These are phyloP conservation scores for Hymenopus coronatus DNA, from an alignment of 2,888 invertebrate species.

Conservation along the genomic window DNA sequence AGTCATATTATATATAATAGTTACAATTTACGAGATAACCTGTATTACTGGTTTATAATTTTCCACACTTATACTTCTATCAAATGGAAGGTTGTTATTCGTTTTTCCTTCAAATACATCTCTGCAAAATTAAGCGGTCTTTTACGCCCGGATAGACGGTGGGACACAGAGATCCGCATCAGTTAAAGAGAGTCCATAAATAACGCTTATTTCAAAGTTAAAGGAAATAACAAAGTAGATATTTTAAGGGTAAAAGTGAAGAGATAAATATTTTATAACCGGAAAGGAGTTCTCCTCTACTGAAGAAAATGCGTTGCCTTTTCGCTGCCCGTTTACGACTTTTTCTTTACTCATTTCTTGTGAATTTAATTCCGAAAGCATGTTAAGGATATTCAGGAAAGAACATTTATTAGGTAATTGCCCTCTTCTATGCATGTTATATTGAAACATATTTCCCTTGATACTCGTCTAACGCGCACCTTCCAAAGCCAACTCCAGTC, in stretches of 20 bases:
- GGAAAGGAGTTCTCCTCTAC: neutral
- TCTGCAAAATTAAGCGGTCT: too few species aligned
- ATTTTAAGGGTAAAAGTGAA: neutral
- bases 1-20: too few species aligned
- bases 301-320: neutral
- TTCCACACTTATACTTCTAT: too few species aligned
- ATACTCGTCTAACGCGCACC: neutral
- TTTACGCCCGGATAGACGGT: too few species aligned
- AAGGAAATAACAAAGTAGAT: too few species aligned
- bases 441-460: neutral
- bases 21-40: too few species aligned
- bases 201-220: too few species aligned
- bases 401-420: neutral
- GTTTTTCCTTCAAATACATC: too few species aligned
- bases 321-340: neutral
- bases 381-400: neutral
- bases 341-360: neutral
- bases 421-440: neutral
- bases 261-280: neutral
- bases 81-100: too few species aligned
- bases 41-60: too few species aligned
- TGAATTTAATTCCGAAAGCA: neutral
- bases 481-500: neutral
- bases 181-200: too few species aligned
- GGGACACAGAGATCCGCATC: too few species aligned